These are phyloP conservation scores for Takifugu flavidus DNA, from an alignment of 2,113 vertebrate genomes.

Conservation along the genomic window DNA sequence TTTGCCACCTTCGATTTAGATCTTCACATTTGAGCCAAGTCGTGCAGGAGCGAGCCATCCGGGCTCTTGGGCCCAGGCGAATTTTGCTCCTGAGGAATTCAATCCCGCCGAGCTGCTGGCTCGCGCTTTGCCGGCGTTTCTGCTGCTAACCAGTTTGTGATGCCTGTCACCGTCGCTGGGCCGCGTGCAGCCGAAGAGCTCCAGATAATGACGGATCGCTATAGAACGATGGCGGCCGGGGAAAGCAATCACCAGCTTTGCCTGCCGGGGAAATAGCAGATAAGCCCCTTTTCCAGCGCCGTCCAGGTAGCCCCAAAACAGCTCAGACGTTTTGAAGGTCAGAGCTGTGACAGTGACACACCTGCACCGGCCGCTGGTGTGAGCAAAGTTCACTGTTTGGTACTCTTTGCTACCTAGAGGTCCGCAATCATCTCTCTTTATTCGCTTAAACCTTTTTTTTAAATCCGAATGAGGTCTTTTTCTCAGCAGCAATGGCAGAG, in stretches of 20 bases:
- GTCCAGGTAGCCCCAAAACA: slow-evolving; percentile 52
- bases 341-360: slow-evolving; percentile 5
- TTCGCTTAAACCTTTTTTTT: too few species aligned
- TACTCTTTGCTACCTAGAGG: too few species aligned
- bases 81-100: slow-evolving; percentile 69
- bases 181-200: slow-evolving; percentile 36
- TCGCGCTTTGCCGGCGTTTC: slow-evolving; percentile 49
- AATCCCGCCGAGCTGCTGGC: slow-evolving; percentile 40
- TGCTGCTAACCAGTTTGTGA: slow-evolving; percentile 46
- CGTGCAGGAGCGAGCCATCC: slow-evolving; percentile 6
- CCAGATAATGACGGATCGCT: slow-evolving; percentile 69
- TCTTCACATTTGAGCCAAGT: slow-evolving; percentile 39
- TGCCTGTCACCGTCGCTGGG: slow-evolving; percentile 48
- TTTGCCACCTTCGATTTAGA: slow-evolving; percentile 66
- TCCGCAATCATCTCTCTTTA: too few species aligned
- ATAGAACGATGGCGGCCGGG: slow-evolving; percentile 54
- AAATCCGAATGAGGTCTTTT: too few species aligned
- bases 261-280: slow-evolving; percentile 68
- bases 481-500: slow-evolving; percentile 13
- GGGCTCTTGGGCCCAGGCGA: slow-evolving; percentile 21
- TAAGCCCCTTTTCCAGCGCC: slow-evolving; percentile 50
- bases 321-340: slow-evolving; percentile 68
- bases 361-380: neutral
- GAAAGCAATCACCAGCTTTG: slow-evolving; percentile 75
- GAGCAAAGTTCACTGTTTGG: too few species aligned